Evolutionary conservation across 2,797 vertebrate species (phyloP).

Genomic region (Selene dorsalis): DNA sequence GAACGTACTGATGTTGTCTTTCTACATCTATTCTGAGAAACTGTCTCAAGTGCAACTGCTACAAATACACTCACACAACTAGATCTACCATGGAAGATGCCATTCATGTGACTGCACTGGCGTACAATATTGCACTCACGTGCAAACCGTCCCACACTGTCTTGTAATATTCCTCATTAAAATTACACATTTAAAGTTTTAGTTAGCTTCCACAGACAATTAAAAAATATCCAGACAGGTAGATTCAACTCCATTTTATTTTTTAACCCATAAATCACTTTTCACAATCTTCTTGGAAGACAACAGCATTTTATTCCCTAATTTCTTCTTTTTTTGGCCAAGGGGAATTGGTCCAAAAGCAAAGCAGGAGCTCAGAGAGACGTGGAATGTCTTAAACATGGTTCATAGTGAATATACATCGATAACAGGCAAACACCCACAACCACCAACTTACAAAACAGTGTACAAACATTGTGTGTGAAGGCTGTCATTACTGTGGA

Average conservation of each 20-base stretch:
- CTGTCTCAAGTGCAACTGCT: neutral
- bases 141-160: conserved; percentile 22
- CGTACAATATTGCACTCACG: conserved; percentile 26
- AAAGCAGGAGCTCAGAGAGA: conserved; percentile 76
- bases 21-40: neutral
- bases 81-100: neutral
- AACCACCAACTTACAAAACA: conserved; percentile 71
- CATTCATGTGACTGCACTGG: neutral
- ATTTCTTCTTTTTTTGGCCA: conserved; percentile 75
- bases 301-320: conserved; percentile 81
- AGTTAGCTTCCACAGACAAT: neutral
- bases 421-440: conserved; percentile 71
- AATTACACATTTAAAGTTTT: neutral
- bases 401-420: conserved; percentile 68
- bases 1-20: neutral
- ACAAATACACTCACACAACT: neutral
- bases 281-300: conserved; percentile 89
- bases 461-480: conserved; percentile 72
- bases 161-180: conserved; percentile 30
- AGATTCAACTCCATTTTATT: conserved; percentile 71
- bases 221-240: conserved; percentile 8
- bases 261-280: conserved; percentile 80
- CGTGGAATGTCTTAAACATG: conserved; percentile 79
- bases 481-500: conserved; percentile 41
- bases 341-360: conserved; percentile 83